A percentile compares a stretch with the other conserved stretches of the same genome.
Conservation (phyloP, 2,888 invertebrate genomes). For the Lottia scabra region DNA sequence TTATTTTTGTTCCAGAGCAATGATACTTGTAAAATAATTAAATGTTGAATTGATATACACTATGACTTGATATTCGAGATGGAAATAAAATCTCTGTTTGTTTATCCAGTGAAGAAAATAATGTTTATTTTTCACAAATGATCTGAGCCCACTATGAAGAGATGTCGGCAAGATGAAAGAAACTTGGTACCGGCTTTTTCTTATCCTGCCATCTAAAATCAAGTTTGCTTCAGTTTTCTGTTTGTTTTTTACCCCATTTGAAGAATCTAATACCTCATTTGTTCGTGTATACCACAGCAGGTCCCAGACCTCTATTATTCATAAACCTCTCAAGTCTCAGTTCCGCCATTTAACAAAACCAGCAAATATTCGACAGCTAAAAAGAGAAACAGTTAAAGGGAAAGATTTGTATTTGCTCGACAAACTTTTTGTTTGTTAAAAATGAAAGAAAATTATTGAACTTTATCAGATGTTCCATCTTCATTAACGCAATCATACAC, state of each 20-base stretch:
- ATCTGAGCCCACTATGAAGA: neutral
- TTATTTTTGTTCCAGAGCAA: no score
- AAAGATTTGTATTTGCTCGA: no score
- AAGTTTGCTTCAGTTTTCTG: neutral
- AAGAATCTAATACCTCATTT: neutral
- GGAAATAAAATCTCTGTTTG: neutral
- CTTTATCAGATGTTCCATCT: no score
- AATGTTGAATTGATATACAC: neutral
- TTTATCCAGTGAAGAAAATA: neutral
- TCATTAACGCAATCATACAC: no score
- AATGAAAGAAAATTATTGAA: no score
- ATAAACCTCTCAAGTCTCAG: neutral
- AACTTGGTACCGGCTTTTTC: neutral
- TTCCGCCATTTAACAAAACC: neutral
- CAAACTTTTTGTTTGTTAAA: no score
- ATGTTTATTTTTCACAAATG: neutral
- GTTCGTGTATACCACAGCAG: neutral
- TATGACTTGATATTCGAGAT: neutral
- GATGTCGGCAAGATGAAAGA: neutral
- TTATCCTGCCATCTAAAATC: neutral
- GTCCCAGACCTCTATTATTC: neutral
- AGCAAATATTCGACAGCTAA: no score
- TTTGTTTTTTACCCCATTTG: neutral
- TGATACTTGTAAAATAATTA: neutral
- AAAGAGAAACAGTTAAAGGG: no score